These are phyloP conservation scores for Mormyrus iriodes DNA, from an alignment of 2,113 vertebrate species.

Conservation along the genomic window DNA sequence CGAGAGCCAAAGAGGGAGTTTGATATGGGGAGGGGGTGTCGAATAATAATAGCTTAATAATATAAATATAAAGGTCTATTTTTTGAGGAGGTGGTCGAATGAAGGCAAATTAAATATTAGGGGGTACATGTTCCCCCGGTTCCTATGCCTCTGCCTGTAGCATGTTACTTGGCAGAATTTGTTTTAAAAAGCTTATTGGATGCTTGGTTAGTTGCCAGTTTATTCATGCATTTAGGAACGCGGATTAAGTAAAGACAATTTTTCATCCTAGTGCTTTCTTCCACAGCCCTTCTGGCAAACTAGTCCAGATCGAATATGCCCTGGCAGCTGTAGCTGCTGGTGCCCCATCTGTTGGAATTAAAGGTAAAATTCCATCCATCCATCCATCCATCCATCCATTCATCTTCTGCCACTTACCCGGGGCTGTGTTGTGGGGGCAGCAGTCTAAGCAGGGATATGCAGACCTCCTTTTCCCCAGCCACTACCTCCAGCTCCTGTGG, in stretches of 20 bases:
- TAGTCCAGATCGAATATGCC: slow-evolving; percentile 98
- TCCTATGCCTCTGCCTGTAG: not conserved
- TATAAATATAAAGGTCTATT: not conserved
- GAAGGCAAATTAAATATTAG: not conserved
- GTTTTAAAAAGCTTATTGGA: not conserved
- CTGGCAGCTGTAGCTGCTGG: slow-evolving; percentile 95
- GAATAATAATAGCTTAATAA: not conserved
- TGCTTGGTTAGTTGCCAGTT: not conserved
- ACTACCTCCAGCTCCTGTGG: not conserved
- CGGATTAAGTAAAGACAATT: not conserved
- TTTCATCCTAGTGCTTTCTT: slow-evolving; percentile 9
- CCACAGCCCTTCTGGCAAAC: slow-evolving; percentile 89
- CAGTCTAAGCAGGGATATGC: not conserved
- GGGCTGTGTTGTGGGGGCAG: not conserved
- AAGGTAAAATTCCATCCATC: slow-evolving; percentile 67
- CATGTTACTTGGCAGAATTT: not conserved
- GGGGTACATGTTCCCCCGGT: not conserved
- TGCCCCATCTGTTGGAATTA: slow-evolving; percentile 95
- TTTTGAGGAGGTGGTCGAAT: not conserved
- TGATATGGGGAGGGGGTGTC: not conserved
- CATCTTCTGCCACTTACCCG: not conserved
- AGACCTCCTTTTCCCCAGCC: not conserved
- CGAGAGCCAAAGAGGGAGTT: not conserved
- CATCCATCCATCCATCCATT: not conserved
- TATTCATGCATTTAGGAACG: not conserved